Evolutionary conservation across 2,797 vertebrate genomes (phyloP).

Genomic region (Enteromius unitaeniatus): DNA sequence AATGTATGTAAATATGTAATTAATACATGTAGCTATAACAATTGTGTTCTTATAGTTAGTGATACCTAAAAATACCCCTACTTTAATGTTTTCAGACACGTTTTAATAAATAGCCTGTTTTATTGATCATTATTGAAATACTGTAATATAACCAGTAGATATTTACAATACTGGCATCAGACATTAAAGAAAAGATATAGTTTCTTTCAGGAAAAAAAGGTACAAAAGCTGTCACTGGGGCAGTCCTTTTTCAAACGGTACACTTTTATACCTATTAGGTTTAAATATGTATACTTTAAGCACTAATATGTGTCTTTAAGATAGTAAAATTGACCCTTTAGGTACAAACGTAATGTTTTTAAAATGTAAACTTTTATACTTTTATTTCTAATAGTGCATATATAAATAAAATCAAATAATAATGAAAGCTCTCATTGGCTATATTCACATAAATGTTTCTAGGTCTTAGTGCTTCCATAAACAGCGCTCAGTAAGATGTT

Average conservation of each 20-base stretch:
- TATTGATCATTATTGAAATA: not conserved
- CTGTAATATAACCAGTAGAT: not conserved
- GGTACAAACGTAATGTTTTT: too few relatives aligned
- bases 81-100: not conserved
- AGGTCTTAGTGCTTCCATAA: not conserved
- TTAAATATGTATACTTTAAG: too few relatives aligned
- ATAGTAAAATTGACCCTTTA: too few relatives aligned
- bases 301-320: too few relatives aligned
- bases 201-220: not conserved
- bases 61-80: not conserved
- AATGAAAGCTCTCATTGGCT: not conserved
- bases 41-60: not conserved
- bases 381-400: too few relatives aligned
- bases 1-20: not conserved
- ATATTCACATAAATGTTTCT: constrained; percentile 1
- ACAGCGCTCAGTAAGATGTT: constrained; percentile 29
- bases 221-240: too few relatives aligned
- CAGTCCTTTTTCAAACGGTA: too few relatives aligned
- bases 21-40: not conserved
- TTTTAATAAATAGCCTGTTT: not conserved
- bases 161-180: not conserved
- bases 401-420: not conserved
- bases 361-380: too few relatives aligned
- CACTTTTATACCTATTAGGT: too few relatives aligned
- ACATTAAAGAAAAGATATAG: not conserved